Evolutionary conservation across 2,113 vertebrate genomes (phyloP).

Genomic region (Pipra filicauda): DNA sequence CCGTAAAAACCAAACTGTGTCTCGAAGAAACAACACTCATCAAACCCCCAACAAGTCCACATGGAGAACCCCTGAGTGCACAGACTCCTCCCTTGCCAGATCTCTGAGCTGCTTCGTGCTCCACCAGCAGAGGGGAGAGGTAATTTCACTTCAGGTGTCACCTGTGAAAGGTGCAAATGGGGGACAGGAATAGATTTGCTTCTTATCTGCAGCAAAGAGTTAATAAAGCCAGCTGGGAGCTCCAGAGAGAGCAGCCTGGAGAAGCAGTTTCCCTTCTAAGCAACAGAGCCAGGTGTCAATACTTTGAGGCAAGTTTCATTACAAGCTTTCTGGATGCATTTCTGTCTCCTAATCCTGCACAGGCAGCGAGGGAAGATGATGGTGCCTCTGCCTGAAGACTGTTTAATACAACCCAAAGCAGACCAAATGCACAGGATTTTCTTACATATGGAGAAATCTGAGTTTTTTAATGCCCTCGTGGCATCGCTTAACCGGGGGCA

Average conservation of each 20-base stretch:
- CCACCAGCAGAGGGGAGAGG: neutral
- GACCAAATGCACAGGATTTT: neutral
- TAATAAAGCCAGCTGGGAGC: neutral
- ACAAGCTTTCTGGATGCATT: neutral
- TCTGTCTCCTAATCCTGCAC: neutral
- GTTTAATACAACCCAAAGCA: neutral
- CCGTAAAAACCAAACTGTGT: neutral
- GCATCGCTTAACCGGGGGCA: neutral
- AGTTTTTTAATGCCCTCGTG: neutral
- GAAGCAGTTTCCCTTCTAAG: neutral
- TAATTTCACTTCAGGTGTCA: neutral
- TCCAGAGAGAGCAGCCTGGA: neutral
- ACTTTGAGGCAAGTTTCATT: neutral
- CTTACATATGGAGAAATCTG: neutral
- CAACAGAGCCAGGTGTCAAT: neutral
- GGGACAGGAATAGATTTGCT: neutral
- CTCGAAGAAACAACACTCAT: slow-evolving; percentile 10
- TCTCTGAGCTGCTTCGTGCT: neutral
- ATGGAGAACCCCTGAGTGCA: neutral
- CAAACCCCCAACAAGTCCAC: neutral
- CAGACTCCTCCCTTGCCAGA: neutral
- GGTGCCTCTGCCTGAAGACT: neutral
- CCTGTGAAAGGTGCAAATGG: neutral
- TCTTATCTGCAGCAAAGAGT: neutral
- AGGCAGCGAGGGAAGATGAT: neutral